Evolutionary conservation across 2,113 vertebrate species (phyloP).

Genomic region (Shinisaurus crocodilurus): DNA sequence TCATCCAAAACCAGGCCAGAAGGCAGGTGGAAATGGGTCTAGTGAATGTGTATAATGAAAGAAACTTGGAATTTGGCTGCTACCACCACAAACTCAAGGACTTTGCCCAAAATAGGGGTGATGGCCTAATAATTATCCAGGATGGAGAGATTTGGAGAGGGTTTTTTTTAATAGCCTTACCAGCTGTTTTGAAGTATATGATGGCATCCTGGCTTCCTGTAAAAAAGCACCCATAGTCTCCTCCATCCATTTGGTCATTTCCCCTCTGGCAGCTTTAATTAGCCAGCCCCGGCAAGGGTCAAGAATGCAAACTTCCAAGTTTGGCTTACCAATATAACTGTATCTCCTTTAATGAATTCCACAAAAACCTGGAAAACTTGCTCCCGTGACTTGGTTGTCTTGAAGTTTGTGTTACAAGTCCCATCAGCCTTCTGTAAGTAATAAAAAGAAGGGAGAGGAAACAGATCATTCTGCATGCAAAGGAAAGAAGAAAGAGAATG

Average conservation of each 20-base stretch:
- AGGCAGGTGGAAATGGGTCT: not conserved
- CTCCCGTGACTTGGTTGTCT: constrained; percentile 89
- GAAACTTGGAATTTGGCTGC: not conserved
- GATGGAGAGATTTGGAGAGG: not conserved
- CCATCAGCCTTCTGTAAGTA: constrained; percentile 89
- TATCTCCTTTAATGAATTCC: constrained; percentile 89
- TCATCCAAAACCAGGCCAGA: not conserved
- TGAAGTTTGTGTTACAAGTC: constrained; percentile 95
- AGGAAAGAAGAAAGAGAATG: not conserved
- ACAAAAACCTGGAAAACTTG: constrained; percentile 89
- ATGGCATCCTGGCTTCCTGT: not conserved
- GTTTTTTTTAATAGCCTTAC: not conserved
- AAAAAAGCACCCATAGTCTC: not conserved
- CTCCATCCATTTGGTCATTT: not conserved
- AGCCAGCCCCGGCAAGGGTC: not conserved
- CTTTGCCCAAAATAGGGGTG: not conserved
- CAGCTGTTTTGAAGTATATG: not conserved
- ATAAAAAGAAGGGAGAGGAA: constrained; percentile 1
- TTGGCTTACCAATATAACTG: constrained; percentile 84
- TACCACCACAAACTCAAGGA: not conserved
- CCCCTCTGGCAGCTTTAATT: not conserved
- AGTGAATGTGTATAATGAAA: not conserved
- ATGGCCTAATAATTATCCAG: not conserved
- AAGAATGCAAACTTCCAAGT: not conserved
- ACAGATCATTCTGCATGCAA: not conserved